Evolutionary conservation across 1,140 invertebrate species (phyloP).

Genomic region (Drosophila parvula): DNA sequence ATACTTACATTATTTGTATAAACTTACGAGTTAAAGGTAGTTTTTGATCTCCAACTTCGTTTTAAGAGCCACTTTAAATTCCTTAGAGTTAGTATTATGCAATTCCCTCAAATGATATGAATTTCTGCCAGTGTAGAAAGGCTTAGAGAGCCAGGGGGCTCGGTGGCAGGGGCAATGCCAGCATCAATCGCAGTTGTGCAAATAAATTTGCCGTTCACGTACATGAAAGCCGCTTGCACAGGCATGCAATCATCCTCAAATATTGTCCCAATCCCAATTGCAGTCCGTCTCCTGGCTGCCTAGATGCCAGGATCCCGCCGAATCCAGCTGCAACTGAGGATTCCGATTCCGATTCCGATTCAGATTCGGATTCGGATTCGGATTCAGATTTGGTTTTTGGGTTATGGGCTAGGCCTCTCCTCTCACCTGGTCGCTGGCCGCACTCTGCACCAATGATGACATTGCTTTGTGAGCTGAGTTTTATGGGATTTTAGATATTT

Average conservation of each 20-base stretch:
- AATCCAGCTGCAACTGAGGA: slow-evolving; percentile 3
- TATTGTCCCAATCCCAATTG: slow-evolving; percentile 68
- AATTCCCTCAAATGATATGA: neutral
- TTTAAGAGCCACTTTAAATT: no score
- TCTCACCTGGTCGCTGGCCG: slow-evolving; percentile 24
- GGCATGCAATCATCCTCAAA: slow-evolving; percentile 80
- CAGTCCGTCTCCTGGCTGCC: slow-evolving; percentile 15
- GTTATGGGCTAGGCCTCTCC: neutral
- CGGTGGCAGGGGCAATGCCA: slow-evolving; percentile 11
- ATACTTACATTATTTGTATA: no score
- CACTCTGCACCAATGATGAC: slow-evolving; percentile 54
- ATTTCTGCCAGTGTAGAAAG: neutral
- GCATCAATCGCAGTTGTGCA: slow-evolving; percentile 76
- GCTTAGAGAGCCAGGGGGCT: neutral
- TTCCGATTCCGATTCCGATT: neutral
- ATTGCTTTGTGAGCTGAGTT: slow-evolving; percentile 60
- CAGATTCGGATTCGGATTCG: neutral
- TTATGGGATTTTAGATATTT: slow-evolving; percentile 79
- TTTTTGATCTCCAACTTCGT: no score
- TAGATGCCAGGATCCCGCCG: neutral
- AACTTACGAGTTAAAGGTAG: no score
- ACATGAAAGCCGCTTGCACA: slow-evolving; percentile 77
- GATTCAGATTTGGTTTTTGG: neutral
- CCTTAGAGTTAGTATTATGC: neutral
- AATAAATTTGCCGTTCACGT: slow-evolving; percentile 81